A percentile compares a stretch with the other conserved stretches of the same genome.
Evolutionary conservation across 1,140 invertebrate species (phyloP).

Genomic region (Cydia fagiglandana): DNA sequence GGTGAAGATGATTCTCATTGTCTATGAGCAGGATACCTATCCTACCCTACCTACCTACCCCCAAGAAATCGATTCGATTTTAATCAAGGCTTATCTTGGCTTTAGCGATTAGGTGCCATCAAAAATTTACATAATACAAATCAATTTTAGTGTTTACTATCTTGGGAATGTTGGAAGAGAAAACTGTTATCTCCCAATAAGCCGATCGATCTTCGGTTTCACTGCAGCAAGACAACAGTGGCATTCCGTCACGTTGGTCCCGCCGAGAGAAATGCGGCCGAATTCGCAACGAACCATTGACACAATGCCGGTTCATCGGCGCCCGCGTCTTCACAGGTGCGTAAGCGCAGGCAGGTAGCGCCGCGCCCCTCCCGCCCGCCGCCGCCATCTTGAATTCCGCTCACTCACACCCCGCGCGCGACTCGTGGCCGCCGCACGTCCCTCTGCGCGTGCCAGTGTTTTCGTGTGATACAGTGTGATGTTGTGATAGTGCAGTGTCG

Average conservation of each 20-base stretch:
- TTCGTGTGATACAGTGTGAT: conserved; percentile 69
- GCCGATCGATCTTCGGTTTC: conserved; percentile 70
- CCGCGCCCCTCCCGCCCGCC: conserved; percentile 37
- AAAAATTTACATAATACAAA: neutral
- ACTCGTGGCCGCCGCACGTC: conserved; percentile 67
- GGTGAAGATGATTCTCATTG: too few relatives aligned
- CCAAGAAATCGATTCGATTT: too few relatives aligned
- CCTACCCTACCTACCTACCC: too few relatives aligned
- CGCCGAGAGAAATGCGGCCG: conserved; percentile 69
- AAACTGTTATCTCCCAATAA: conserved; percentile 53
- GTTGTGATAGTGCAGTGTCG: conserved; percentile 73
- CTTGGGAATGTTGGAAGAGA: conserved; percentile 29
- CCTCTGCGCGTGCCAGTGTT: conserved; percentile 49
- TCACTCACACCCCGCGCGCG: conserved; percentile 72
- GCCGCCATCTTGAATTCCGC: conserved; percentile 76
- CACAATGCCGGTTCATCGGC: conserved; percentile 76
- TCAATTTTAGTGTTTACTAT: neutral
- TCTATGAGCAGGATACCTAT: too few relatives aligned
- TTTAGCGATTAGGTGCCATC: neutral
- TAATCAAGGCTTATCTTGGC: too few relatives aligned
- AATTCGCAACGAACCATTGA: conserved; percentile 74
- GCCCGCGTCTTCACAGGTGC: conserved; percentile 69
- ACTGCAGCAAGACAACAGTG: conserved; percentile 62
- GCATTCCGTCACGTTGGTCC: conserved; percentile 70
- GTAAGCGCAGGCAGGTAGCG: conserved; percentile 66